phyloP scores from a whole-genome alignment of 2,888 invertebrate species.

The Nymphalis urticae region DNA sequence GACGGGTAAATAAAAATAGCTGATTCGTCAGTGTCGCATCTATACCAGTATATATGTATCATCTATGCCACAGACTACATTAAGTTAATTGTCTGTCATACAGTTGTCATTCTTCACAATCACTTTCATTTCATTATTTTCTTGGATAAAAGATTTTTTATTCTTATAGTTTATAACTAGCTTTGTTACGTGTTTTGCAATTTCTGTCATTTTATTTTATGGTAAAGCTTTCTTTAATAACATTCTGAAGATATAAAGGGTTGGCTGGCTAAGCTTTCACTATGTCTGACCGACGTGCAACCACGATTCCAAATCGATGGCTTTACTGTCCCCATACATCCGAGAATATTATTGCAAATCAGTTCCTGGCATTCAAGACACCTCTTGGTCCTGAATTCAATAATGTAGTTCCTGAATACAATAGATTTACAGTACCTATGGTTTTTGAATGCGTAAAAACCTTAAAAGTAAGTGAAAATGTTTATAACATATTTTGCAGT shows the following conservation, averaged over 20 bases:
- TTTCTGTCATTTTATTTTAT: background rate
- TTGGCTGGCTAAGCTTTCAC: slow-evolving; percentile 5
- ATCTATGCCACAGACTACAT: no score
- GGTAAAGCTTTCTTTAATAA: background rate
- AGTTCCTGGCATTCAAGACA: slow-evolving; percentile 97
- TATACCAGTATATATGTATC: no score
- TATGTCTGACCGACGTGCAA: slow-evolving; percentile 70
- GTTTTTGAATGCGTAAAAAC: slow-evolving; percentile 89
- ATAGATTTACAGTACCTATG: slow-evolving; percentile 93
- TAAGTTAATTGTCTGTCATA: background rate
- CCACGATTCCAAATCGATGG: slow-evolving; percentile 93
- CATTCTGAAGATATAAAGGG: background rate
- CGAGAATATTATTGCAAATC: slow-evolving; percentile 85
- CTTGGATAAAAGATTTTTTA: background rate
- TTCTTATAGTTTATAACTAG: background rate
- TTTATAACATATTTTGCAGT: slow-evolving; percentile 18
- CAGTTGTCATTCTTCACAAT: slow-evolving; percentile 1
- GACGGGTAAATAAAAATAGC: no score
- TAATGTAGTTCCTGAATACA: slow-evolving; percentile 90
- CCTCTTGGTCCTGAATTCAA: slow-evolving; percentile 92
- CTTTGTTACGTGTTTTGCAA: background rate
- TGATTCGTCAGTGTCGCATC: no score
- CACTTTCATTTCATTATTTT: background rate
- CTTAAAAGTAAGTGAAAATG: slow-evolving; percentile 83
- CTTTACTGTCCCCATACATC: slow-evolving; percentile 93